phyloP scores from a whole-genome alignment of 2,113 vertebrate genomes.

The Choloepus hoffmanni region DNA sequence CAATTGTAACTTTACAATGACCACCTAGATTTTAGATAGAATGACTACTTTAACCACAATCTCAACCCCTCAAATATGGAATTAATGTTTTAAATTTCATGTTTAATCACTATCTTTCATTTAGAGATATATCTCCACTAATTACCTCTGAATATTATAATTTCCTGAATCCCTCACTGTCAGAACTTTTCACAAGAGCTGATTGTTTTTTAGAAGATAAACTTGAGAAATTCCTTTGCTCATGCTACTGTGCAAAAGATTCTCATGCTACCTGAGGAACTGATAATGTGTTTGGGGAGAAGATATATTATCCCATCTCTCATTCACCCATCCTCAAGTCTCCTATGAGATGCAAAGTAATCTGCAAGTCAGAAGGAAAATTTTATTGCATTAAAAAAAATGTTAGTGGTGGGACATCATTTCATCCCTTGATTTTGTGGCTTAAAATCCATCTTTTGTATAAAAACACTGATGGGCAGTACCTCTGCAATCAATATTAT shows the following conservation, averaged over 20 bases:
- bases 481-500: background rate
- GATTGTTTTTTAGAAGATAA: conserved; percentile 35
- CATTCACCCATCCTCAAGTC: background rate
- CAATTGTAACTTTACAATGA: background rate
- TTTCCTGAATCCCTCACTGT: conserved; percentile 17
- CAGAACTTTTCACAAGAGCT: background rate
- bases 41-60: background rate
- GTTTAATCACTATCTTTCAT: conserved; percentile 23
- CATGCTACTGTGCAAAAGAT: background rate
- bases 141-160: conserved; percentile 14
- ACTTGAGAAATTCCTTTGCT: background rate
- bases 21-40: background rate
- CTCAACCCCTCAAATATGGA: background rate
- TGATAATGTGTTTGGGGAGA: background rate
- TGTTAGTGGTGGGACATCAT: background rate
- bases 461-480: background rate
- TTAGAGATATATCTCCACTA: conserved; percentile 12
- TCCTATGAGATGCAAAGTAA: conserved; percentile 40
- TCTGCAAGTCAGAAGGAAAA: background rate
- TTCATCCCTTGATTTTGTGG: background rate
- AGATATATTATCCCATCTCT: background rate
- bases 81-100: background rate
- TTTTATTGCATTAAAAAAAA: background rate
- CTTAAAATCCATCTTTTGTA: background rate
- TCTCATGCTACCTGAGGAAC: background rate